Evolutionary conservation across 2,113 vertebrate species (phyloP).

Genomic region (Triplophysa siluroides): DNA sequence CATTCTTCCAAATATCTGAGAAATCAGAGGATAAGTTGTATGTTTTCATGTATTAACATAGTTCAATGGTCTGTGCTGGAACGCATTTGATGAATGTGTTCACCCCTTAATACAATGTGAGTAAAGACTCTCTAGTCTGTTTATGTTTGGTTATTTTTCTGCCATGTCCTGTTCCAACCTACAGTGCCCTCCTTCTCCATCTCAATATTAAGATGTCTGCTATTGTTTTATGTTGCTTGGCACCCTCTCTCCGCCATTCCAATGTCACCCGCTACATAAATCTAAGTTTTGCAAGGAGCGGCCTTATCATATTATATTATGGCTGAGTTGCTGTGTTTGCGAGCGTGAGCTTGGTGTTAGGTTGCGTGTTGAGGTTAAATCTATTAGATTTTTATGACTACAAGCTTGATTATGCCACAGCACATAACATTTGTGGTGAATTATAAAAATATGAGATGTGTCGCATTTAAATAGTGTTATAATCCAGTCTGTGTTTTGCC

Average conservation of each 20-base stretch:
- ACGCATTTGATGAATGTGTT: constrained; percentile 59
- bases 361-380: constrained; percentile 19
- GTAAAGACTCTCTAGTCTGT: constrained; percentile 49
- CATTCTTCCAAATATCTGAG: background rate
- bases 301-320: constrained; percentile 62
- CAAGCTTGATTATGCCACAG: background rate
- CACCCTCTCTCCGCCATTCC: constrained; percentile 56
- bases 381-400: background rate
- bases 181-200: constrained; percentile 60
- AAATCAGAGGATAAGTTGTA: background rate
- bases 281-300: constrained; percentile 62
- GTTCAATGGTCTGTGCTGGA: constrained; percentile 50
- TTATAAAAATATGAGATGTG: constrained; percentile 9
- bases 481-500: no score
- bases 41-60: constrained; percentile 13
- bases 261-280: constrained; percentile 68
- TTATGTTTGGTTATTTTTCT: constrained; percentile 27
- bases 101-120: constrained; percentile 60
- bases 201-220: constrained; percentile 72
- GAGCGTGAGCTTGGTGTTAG: constrained; percentile 23
- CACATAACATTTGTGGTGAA: background rate
- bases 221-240: constrained; percentile 72
- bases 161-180: constrained; percentile 15
- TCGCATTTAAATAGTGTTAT: no score
- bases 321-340: constrained; percentile 32